phyloP scores from a whole-genome alignment of 2,888 invertebrate species.

The Dicyrtomina minuta region DNA sequence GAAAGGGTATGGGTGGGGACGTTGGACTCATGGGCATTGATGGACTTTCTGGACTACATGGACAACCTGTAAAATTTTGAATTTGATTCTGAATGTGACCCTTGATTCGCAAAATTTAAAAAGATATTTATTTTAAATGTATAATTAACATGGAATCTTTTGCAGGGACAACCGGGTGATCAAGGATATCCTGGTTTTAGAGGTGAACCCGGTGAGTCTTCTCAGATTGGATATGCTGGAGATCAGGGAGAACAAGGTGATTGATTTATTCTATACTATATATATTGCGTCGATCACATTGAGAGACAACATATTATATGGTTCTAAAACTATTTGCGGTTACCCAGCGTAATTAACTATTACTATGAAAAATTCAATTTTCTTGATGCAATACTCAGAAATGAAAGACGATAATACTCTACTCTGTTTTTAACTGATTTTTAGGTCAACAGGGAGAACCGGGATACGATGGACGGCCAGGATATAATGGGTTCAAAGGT shows the following conservation, averaged over 20 bases:
- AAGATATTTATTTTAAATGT: too few species aligned
- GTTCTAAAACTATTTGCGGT: too few species aligned
- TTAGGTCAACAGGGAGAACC: slow-evolving; percentile 16
- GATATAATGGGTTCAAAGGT: slow-evolving; percentile 18
- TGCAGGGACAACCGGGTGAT: slow-evolving; percentile 43
- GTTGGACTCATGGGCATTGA: background rate
- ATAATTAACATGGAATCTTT: too few species aligned
- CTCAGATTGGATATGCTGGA: slow-evolving; percentile 40
- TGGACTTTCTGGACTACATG: background rate
- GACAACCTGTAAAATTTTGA: background rate
- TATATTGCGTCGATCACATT: too few species aligned
- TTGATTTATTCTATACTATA: too few species aligned
- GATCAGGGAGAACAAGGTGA: slow-evolving; percentile 45
- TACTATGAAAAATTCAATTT: too few species aligned
- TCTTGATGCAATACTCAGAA: too few species aligned
- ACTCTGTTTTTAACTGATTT: background rate
- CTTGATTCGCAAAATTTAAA: too few species aligned
- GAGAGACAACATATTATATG: too few species aligned
- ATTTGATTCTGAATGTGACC: too few species aligned
- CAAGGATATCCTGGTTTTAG: slow-evolving; percentile 41
- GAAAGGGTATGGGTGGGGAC: background rate
- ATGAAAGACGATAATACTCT: too few species aligned
- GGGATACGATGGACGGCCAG: slow-evolving; percentile 22
- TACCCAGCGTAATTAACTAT: too few species aligned
- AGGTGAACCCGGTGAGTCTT: slow-evolving; percentile 48